Evolutionary conservation across 2,888 invertebrate species (phyloP).

Genomic region (Andrena camellia): DNA sequence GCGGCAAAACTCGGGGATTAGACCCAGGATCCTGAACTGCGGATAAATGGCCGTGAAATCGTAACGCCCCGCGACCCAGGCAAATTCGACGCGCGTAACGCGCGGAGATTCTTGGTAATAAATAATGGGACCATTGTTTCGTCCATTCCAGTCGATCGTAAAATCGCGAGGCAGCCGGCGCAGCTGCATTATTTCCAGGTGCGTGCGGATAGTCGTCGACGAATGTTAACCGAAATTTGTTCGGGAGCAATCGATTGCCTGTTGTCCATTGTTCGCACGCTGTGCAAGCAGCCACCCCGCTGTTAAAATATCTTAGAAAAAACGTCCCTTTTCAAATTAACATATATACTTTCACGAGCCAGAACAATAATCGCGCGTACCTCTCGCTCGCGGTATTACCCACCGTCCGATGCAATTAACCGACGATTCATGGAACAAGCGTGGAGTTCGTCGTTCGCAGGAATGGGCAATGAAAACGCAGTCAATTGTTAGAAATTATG

Average conservation of each 20-base stretch:
- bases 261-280: conserved; percentile 11
- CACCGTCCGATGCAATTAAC: conserved; percentile 1
- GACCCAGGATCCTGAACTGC: conserved; percentile 47
- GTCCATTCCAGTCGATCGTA: conserved; percentile 67
- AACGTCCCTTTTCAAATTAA: neutral
- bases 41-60: conserved; percentile 55
- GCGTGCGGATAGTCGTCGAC: conserved; percentile 46
- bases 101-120: conserved; percentile 76
- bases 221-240: conserved; percentile 35
- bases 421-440: neutral
- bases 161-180: conserved; percentile 64
- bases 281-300: neutral
- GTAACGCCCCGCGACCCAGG: conserved; percentile 31
- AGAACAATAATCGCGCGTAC: conserved; percentile 15
- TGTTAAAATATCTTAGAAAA: conserved; percentile 20
- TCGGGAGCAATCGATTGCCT: conserved; percentile 44
- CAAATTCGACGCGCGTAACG: conserved; percentile 74
- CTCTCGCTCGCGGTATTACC: neutral
- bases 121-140: conserved; percentile 80
- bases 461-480: neutral
- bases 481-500: neutral
- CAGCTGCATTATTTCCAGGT: conserved; percentile 74
- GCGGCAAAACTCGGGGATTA: conserved; percentile 47
- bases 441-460: neutral
- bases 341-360: too few species aligned